These are phyloP conservation scores for Anneissia japonica DNA, from an alignment of 35 echinoderm and acorn worm species.

Conservation along the genomic window DNA sequence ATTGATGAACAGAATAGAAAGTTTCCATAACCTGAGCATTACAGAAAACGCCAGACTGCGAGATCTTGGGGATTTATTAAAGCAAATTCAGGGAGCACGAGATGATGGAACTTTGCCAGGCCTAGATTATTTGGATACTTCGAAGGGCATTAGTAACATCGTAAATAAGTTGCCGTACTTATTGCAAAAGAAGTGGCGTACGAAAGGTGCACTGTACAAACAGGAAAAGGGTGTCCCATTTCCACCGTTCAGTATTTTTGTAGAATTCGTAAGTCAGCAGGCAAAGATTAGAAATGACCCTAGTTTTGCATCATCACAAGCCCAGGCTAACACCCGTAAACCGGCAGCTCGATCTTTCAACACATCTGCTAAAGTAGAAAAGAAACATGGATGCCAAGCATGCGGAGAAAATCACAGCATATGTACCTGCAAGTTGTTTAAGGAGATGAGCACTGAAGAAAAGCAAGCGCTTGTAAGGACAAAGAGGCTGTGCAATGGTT, in stretches of 20 bases:
- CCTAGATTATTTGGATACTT: slow-evolving; percentile 43
- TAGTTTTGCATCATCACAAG: not conserved
- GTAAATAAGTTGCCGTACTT: slow-evolving; percentile 42
- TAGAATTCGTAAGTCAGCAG: slow-evolving; percentile 20
- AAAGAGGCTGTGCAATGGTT: slow-evolving; percentile 46
- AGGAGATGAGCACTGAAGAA: not conserved
- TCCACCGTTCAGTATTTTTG: slow-evolving; percentile 40
- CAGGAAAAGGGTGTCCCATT: slow-evolving; percentile 7
- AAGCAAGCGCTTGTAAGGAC: slow-evolving; percentile 9
- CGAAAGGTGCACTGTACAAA: slow-evolving; percentile 24
- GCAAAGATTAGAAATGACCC: slow-evolving; percentile 36
- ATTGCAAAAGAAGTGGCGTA: slow-evolving; percentile 32
- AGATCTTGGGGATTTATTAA: slow-evolving; percentile 28
- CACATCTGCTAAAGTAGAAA: not conserved
- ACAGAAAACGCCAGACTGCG: slow-evolving; percentile 14
- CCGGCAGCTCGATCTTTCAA: not conserved
- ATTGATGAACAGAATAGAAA: slow-evolving; percentile 30
- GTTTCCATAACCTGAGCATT: slow-evolving; percentile 4
- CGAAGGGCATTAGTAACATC: slow-evolving; percentile 19
- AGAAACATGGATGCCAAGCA: not conserved
- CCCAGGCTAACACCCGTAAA: not conserved
- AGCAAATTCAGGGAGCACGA: slow-evolving; percentile 31
- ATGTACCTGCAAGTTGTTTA: slow-evolving; percentile 1
- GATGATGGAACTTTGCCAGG: slow-evolving; percentile 28
- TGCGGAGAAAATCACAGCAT: not conserved